Evolutionary conservation across 2,888 invertebrate genomes (phyloP).

Genomic region (Pyrgus malvae): DNA sequence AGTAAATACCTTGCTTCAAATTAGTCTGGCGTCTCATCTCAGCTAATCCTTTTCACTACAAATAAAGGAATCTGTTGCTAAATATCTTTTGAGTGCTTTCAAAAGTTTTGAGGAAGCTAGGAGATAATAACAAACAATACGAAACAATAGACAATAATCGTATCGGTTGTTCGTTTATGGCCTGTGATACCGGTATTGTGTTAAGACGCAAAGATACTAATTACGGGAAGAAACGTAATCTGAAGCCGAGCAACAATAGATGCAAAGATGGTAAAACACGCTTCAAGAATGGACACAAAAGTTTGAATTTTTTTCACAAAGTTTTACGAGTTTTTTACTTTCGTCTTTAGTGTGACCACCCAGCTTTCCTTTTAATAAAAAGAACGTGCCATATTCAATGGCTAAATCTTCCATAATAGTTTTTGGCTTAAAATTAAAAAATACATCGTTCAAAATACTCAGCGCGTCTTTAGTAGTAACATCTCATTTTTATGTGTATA

Average conservation of each 20-base stretch:
- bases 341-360: neutral
- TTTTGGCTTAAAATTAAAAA: neutral
- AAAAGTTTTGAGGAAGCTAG: constrained; percentile 36
- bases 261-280: constrained; percentile 26
- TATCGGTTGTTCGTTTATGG: constrained; percentile 46
- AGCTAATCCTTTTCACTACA: constrained; percentile 51
- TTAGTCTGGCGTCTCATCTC: constrained; percentile 37
- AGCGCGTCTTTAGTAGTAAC: neutral
- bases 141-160: constrained; percentile 53
- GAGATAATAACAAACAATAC: constrained; percentile 52
- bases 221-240: constrained; percentile 43
- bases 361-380: neutral
- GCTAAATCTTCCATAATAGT: no score
- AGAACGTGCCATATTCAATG: no score
- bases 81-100: constrained; percentile 41
- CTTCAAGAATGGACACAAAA: constrained; percentile 8
- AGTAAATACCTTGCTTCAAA: constrained; percentile 34
- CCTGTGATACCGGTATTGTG: constrained; percentile 41
- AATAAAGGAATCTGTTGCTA: constrained; percentile 50
- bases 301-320: neutral
- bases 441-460: no score
- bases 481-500: neutral
- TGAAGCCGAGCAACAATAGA: constrained; percentile 39
- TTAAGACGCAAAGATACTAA: constrained; percentile 49
- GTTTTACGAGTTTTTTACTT: constrained; percentile 3